Base-by-base conservation (phyloP, 2,797 vertebrate genomes). In the Manis pentadactyla region DNA sequence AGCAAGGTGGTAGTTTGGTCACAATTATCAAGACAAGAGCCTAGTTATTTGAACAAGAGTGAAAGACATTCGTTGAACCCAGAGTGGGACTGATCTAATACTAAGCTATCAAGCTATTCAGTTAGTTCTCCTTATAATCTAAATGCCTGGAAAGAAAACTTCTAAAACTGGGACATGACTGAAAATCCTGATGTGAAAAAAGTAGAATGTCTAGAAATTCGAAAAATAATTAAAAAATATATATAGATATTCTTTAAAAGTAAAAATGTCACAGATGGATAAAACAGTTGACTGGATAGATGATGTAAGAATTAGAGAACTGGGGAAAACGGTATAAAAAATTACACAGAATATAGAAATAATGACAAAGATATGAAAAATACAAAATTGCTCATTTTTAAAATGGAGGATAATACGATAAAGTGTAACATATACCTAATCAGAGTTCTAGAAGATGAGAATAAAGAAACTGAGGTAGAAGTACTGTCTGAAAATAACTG, bases 401-500 rank as follows among this genome's bases (percentile, higher is more conserved):
- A 92, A 95, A 94, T 73, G 4, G 11, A 82, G 34, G 27, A 39
- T 87, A 78, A 87, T 73, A 74, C 55, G 7, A 87, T 63, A 68
- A 96, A 92, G 42, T 29, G 64, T 57, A 84, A 86, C 42, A 82
- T 78, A 86, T 18, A 25, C 14, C 15, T 63, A 87, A 34, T 4
- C 84, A 57, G 8, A 87, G 21, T 79, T 75, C 37, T 81, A 57
- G 25, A 68, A 84, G 27, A 61, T 78, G 82, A 82, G 19, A 92
- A 34, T 7, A 81, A 8, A 95, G 31, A 85, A 53, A 82, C 79
- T 64, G 49, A 75, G 18, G 12, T 17, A 84, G 37, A 49, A 51
- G 7, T 39, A 53, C 8, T 64, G 49, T 71, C 82, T 93, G 49
- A 81, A 92, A 95, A 78, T 82, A 92, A 87, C 39, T 74, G 27